Base-by-base conservation (phyloP, 2,888 invertebrate genomes). In the Balanococcus diminutus region DNA sequence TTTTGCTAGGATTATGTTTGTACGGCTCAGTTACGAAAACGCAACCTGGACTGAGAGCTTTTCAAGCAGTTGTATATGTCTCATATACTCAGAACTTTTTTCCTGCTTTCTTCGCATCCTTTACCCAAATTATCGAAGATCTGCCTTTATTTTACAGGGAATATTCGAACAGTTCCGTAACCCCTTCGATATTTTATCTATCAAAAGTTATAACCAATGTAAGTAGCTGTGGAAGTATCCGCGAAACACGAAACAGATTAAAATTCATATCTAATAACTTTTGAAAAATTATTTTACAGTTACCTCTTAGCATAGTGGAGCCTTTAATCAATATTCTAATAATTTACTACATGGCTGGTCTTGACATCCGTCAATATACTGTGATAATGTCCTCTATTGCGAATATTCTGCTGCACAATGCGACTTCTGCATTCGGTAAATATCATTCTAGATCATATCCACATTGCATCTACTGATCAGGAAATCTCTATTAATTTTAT, bases 11-110 rank as follows among this genome's bases (percentile, higher is more conserved):
- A 0, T 90, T 96, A 28, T 96, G 98, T 89, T 98, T 96, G 90
- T 91, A 95, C 19, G 95, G 95, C 82, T 93, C 95, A 0, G 92
- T 93, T 6, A 91, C 92, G 0, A 90, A 93, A 0, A 94, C 94
- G 79, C 97, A 96, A 90, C 91, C 92, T 81, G 98, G 96, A 0
- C 93, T 98, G 22, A 96, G 96, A 89, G 95, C 96, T 31, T 93
- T 96, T 0, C 96, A 97, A 89, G 98, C 97, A 5, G 95, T 95
- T 0, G 90, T 97, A 6, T 97, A 97, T 90, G 93, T 96, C 88
- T 92, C 96, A 90, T 95, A 96, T 72, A 94, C 96, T 0, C 97
- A 98, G 91, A 96, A 96, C 89, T 96, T 96, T 0, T 97, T 97
- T 90, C 94, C 94, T 84, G 96, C 96, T 0, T 95, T 98, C 94